Evolutionary conservation across 1,140 invertebrate species (phyloP), one percentile per base, ranked within the genome.

Genomic region (Orussus abietinus): DNA sequence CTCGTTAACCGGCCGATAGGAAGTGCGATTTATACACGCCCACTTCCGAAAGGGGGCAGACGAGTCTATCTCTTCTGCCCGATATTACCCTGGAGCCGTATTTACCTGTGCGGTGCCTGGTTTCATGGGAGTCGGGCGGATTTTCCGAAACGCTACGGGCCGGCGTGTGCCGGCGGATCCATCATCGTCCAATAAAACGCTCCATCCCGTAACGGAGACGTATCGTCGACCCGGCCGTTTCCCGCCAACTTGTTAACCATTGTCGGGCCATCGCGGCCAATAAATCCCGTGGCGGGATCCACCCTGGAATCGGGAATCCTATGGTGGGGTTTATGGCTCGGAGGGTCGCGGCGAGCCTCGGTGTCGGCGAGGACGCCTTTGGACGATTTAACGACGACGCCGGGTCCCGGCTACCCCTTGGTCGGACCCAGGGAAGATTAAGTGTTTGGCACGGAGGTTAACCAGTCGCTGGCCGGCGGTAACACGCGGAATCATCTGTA

Each of bases 401-500:
- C 20, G 40, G 43, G 42, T 25, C 38, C 40, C 12, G 28, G 25
- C 19, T 37, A 28, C 28, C 26, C 34, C 28, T 25, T 18, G 25
- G 20, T 44, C 33, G 32, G 17, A 19, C 34, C 32, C 38, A 49
- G 55, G 68, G 66, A 77, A 77, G 75, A 77, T 76, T 73, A 74
- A 77, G 74, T 72, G 72, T 62, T 64, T 59, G 59, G 56, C 58
- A 53, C 54, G 62, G 64, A 70, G 63, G 67, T 69, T 69, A 70
- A 68, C 65, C 69, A 61, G 58, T 45, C 64, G 57, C 58, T 66
- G 67, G 66, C 61, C 63, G 58, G 64, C 56, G 70, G 73, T 74
- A 74, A 73, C 74, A 74, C 71, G 68, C 67, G 65, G 71, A 75
- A 77, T 76, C 72, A 73, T 77, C 73, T 75, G 75, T 74, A 75